These are phyloP conservation scores for Sorex maritimensis DNA, from an alignment of 2,797 vertebrate genomes.

Conservation along the genomic window DNA sequence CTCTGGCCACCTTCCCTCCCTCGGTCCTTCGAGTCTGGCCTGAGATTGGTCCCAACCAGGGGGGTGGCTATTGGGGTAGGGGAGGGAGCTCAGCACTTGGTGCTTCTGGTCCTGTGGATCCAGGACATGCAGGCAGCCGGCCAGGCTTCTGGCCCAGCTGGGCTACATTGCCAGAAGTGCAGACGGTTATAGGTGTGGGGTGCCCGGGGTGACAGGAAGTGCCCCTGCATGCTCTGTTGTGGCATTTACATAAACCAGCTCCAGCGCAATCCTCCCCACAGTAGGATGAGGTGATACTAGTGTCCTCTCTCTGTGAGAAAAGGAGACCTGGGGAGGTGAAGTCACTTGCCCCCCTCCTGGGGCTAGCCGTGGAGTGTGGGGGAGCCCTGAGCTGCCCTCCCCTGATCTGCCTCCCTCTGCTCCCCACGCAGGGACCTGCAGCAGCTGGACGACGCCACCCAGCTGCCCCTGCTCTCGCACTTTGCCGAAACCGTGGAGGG, in stretches of 20 bases:
- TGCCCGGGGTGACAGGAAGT: neutral
- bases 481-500: constrained; percentile 99
- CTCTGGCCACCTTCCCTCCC: neutral
- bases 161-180: neutral
- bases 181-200: neutral
- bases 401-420: neutral
- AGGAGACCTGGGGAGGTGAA: neutral
- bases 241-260: fast-evolving
- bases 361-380: neutral
- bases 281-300: neutral
- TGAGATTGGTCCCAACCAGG: neutral
- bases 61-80: neutral
- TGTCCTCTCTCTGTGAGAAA: neutral
- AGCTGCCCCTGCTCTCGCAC: constrained; percentile 97
- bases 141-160: neutral
- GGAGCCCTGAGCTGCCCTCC: neutral
- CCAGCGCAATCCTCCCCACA: neutral
- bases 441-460: constrained; percentile 98
- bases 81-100: neutral
- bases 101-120: neutral
- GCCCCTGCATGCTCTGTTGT: neutral
- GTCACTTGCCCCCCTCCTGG: fast-evolving
- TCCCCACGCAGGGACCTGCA: constrained; percentile 95
- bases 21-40: neutral
- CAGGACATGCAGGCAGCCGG: neutral